Evolutionary conservation across 2,113 vertebrate species (phyloP).

Genomic region (Tragulus kanchil): DNA sequence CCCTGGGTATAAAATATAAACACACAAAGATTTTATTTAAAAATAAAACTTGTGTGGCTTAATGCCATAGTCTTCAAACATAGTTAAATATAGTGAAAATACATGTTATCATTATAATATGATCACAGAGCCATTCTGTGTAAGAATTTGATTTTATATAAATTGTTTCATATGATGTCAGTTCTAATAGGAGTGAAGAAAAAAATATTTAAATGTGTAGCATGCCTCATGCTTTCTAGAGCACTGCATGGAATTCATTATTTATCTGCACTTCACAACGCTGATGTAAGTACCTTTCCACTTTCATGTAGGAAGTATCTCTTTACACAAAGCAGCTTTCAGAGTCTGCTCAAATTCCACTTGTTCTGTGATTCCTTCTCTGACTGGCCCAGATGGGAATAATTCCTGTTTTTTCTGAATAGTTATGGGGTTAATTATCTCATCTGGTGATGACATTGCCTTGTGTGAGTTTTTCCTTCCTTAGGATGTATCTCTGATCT

Average conservation of each 20-base stretch:
- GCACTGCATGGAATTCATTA: background rate
- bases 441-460: rapidly evolving
- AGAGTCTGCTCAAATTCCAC: background rate
- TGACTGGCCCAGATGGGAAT: background rate
- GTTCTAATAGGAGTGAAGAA: conserved; percentile 4
- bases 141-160: background rate
- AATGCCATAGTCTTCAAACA: background rate
- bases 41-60: background rate
- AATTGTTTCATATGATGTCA: background rate
- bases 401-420: background rate
- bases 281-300: background rate
- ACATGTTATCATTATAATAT: background rate
- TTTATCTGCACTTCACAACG: background rate
- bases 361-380: background rate
- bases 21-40: background rate
- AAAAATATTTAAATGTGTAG: background rate
- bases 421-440: background rate
- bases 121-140: background rate
- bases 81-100: background rate
- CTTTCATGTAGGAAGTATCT: background rate
- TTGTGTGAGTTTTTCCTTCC: background rate
- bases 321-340: background rate
- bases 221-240: background rate
- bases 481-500: background rate
- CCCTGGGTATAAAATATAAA: background rate